Percentiles rank a stretch among this genome's conserved stretches.
Conservation (phyloP, 2,888 invertebrate genomes). For the Tetranychus piercei region DNA sequence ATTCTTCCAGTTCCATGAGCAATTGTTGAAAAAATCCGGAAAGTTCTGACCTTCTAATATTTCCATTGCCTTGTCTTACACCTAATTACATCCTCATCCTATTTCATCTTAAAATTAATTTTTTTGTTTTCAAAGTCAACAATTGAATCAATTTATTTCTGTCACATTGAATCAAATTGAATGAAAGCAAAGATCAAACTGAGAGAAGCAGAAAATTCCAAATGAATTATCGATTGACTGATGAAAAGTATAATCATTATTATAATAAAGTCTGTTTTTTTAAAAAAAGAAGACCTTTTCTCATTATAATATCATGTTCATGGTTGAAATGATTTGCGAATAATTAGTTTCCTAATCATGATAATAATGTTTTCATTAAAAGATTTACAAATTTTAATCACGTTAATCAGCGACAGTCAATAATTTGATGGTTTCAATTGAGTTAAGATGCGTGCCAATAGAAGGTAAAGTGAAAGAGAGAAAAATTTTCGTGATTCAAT, state of each 20-base stretch:
- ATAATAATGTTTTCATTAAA: background rate
- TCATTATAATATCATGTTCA: background rate
- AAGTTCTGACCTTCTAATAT: too few relatives aligned
- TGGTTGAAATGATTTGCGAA: background rate
- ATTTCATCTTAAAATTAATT: background rate
- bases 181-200: background rate
- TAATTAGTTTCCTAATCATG: background rate
- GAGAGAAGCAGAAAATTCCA: background rate
- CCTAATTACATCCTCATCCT: background rate
- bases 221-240: background rate
- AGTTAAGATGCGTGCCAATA: background rate
- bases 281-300: background rate
- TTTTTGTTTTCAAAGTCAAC: background rate
- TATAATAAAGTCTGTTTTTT: background rate
- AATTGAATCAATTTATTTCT: background rate
- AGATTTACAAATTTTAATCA: background rate
- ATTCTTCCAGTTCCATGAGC: background rate
- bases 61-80: background rate
- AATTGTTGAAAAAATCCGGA: background rate
- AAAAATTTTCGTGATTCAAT: background rate
- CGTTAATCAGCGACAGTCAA: background rate
- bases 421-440: background rate
- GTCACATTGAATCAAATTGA: background rate
- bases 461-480: background rate
- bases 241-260: background rate